A percentile compares a stretch with the other conserved stretches of the same genome.
phyloP scores from a whole-genome alignment of 2,797 vertebrate genomes.

The Danionella dracula region DNA sequence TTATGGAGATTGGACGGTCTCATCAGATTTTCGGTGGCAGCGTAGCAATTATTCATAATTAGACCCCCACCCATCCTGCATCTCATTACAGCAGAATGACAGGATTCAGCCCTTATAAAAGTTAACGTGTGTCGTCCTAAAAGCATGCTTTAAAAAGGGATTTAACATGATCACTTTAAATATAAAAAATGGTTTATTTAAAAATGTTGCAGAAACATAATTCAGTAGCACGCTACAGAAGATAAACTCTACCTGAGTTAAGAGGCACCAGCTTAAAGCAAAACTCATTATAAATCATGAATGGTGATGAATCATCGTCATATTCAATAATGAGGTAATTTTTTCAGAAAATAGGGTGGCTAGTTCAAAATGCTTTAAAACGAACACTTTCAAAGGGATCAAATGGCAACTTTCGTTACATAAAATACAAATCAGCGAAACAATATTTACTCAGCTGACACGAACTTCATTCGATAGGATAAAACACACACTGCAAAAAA shows the following conservation, averaged over 20 bases:
- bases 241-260: conserved; percentile 41
- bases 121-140: too few relatives aligned
- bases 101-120: too few relatives aligned
- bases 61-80: conserved; percentile 44
- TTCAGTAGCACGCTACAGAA: conserved; percentile 46
- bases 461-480: conserved; percentile 1
- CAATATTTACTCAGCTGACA: background rate
- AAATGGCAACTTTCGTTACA: background rate
- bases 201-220: background rate
- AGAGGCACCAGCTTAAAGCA: conserved; percentile 18
- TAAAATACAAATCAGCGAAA: conserved; percentile 4
- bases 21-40: conserved; percentile 51
- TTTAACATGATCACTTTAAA: too few relatives aligned
- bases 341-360: too few relatives aligned
- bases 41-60: conserved; percentile 62
- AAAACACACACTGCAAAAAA: conserved; percentile 25
- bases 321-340: too few relatives aligned
- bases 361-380: background rate
- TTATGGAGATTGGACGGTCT: conserved; percentile 49
- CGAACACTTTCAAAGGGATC: background rate
- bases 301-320: too few relatives aligned
- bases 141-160: too few relatives aligned
- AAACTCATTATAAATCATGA: too few relatives aligned
- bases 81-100: conserved; percentile 3
- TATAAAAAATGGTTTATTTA: conserved; percentile 3